Evolutionary conservation across 2,797 vertebrate species (phyloP).

Genomic region (Dermochelys coriacea): DNA sequence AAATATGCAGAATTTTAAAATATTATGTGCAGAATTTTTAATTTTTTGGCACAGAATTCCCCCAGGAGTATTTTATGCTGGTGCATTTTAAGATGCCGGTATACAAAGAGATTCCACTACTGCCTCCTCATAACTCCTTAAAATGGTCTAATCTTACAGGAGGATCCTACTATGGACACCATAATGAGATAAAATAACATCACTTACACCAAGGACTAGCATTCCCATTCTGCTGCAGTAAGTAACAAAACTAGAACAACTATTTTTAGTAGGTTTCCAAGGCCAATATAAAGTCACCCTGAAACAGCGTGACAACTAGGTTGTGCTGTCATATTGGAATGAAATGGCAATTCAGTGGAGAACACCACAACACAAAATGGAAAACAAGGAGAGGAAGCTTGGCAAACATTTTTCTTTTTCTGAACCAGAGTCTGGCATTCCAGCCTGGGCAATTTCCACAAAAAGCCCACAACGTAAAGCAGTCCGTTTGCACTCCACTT

Average conservation of each 20-base stretch:
- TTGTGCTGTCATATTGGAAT: not conserved
- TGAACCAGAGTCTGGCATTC: not conserved
- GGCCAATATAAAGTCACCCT: not conserved
- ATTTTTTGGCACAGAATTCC: not conserved
- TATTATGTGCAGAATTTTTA: too few species aligned
- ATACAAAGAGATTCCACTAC: not conserved
- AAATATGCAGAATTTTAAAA: too few species aligned
- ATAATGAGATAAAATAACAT: not conserved
- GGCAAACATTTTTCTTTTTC: not conserved
- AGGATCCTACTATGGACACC: not conserved
- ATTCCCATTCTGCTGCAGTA: not conserved
- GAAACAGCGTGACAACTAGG: accelerated
- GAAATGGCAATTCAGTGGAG: not conserved
- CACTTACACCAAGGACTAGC: not conserved
- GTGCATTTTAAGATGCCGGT: not conserved
- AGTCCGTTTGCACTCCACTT: not conserved
- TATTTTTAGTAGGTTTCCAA: not conserved
- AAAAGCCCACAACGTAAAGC: not conserved
- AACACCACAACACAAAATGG: not conserved
- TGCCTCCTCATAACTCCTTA: not conserved
- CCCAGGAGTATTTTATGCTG: not conserved
- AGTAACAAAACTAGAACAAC: not conserved
- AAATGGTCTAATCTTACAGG: not conserved
- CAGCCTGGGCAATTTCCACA: not conserved
- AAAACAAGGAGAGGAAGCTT: not conserved